These are phyloP conservation scores for Eonycteris spelaea DNA, from an alignment of 2,113 vertebrate genomes.

Conservation along the genomic window DNA sequence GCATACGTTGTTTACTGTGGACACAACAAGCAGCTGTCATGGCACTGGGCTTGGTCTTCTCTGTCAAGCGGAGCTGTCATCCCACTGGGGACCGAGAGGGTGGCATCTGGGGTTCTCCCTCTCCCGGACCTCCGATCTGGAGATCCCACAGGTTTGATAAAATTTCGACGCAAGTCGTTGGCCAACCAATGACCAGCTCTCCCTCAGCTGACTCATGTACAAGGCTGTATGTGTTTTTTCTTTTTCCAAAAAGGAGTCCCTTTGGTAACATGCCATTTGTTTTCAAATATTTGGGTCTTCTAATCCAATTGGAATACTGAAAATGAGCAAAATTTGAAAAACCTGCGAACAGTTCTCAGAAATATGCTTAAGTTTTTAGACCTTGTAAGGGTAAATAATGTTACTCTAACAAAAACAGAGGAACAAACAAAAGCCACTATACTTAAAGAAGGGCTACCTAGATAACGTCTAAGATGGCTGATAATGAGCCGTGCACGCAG, in stretches of 20 bases:
- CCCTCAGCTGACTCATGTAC: background rate
- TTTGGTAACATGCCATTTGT: background rate
- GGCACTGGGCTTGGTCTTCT: background rate
- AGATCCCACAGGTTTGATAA: background rate
- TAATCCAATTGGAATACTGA: background rate
- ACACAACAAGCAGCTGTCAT: background rate
- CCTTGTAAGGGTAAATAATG: background rate
- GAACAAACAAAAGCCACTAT: background rate
- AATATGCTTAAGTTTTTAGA: background rate
- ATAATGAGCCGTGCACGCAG: background rate
- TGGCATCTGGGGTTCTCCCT: background rate
- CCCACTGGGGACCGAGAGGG: fast-evolving
- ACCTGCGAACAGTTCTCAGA: background rate
- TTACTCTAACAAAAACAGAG: background rate
- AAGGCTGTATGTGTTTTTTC: background rate
- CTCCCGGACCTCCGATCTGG: background rate
- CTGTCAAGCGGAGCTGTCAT: too few relatives aligned
- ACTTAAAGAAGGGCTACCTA: background rate
- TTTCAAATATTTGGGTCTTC: background rate
- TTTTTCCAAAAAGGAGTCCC: background rate
- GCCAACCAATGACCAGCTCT: background rate
- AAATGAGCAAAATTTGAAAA: background rate
- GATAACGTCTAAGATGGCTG: background rate
- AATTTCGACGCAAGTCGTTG: background rate
- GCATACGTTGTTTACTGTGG: background rate